These are phyloP conservation scores for Actinostola sp. DNA, from an alignment of 92 coral and sea anemone genomes.

Conservation along the genomic window DNA sequence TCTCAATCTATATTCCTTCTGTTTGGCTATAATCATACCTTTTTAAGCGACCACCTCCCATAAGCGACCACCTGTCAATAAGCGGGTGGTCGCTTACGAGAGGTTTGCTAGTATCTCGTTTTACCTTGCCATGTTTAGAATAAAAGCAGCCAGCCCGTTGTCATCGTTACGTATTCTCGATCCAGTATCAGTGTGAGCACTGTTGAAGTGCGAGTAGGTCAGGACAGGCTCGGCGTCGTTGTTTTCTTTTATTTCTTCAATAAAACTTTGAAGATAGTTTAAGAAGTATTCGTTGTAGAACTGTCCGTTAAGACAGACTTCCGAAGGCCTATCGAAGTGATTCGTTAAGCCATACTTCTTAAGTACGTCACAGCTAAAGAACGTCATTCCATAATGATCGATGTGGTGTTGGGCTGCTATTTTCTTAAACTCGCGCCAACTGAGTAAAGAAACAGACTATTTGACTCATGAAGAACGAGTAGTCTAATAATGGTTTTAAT, in stretches of 20 bases:
- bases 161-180: slow-evolving; percentile 70
- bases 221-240: slow-evolving; percentile 39
- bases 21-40: no score
- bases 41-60: background rate
- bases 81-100: background rate
- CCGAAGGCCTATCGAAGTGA: slow-evolving; percentile 63
- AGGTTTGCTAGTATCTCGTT: background rate
- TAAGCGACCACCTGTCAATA: background rate
- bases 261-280: slow-evolving; percentile 36
- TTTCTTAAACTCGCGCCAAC: slow-evolving; percentile 62
- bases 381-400: slow-evolving; percentile 69
- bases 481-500: no score
- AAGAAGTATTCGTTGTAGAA: slow-evolving; percentile 73
- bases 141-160: slow-evolving; percentile 57
- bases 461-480: no score
- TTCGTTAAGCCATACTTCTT: slow-evolving; percentile 64
- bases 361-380: slow-evolving; percentile 68
- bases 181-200: slow-evolving; percentile 76
- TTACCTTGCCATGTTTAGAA: slow-evolving; percentile 52
- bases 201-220: slow-evolving; percentile 67
- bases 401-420: slow-evolving; percentile 44
- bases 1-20: no score
- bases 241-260: slow-evolving; percentile 3
- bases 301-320: slow-evolving; percentile 78
- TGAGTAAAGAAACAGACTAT: background rate